A percentile compares a stretch with the other conserved stretches of the same genome.
These are phyloP conservation scores for Pandemis corylana DNA, from an alignment of 2,888 invertebrate genomes.

Conservation along the genomic window DNA sequence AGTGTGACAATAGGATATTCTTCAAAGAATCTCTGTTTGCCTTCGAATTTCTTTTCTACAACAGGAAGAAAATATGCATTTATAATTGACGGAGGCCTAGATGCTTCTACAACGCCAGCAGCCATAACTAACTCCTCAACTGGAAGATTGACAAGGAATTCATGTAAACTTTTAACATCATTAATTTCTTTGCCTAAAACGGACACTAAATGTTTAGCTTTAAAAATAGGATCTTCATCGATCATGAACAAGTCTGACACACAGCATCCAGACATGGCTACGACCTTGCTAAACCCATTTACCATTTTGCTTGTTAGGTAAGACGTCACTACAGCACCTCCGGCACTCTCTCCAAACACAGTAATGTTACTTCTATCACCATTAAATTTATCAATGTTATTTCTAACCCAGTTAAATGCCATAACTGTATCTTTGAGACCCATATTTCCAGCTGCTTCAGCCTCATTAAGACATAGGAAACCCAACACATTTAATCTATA, in stretches of 20 bases:
- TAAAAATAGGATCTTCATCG: slow-evolving; percentile 63
- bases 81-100: slow-evolving; percentile 53
- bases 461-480: slow-evolving; percentile 67
- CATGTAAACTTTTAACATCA: slow-evolving; percentile 54
- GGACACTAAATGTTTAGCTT: slow-evolving; percentile 59
- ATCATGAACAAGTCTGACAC: slow-evolving; percentile 65
- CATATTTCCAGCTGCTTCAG: slow-evolving; percentile 74
- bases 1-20: slow-evolving; percentile 62
- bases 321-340: slow-evolving; percentile 59
- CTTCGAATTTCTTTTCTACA: slow-evolving; percentile 65
- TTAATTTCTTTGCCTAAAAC: slow-evolving; percentile 59
- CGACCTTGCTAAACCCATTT: slow-evolving; percentile 63
- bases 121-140: slow-evolving; percentile 66
- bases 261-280: slow-evolving; percentile 66
- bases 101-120: slow-evolving; percentile 57
- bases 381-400: slow-evolving; percentile 67
- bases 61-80: slow-evolving; percentile 65
- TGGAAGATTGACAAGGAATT: slow-evolving; percentile 58
- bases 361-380: slow-evolving; percentile 69
- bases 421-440: slow-evolving; percentile 70
- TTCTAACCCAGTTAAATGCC: slow-evolving; percentile 72
- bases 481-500: slow-evolving; percentile 72
- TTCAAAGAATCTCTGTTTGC: slow-evolving; percentile 61
- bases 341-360: slow-evolving; percentile 74
- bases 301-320: slow-evolving; percentile 67